Conservation (phyloP, 2,113 vertebrate species). For the Cichladusa arquata region DNA sequence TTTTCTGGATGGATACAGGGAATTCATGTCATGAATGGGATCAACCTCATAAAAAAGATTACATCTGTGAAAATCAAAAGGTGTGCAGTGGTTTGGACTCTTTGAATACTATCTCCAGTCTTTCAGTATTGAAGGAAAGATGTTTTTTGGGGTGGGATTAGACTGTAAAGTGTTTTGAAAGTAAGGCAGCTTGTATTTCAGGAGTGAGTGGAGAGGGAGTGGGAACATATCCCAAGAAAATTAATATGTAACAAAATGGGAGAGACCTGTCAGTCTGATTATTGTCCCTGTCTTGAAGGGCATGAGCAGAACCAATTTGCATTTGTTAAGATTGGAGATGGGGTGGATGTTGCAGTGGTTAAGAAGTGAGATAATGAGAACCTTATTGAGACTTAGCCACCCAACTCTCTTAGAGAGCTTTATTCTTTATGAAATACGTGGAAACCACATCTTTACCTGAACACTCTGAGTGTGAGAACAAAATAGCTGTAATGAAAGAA, state of each 20-base stretch:
- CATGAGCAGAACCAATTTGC: not conserved
- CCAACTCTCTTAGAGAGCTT: not conserved
- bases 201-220: not conserved
- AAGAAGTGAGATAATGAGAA: not conserved
- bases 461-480: not conserved
- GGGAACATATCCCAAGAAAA: not conserved
- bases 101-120: not conserved
- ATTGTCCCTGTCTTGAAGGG: not conserved
- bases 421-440: not conserved
- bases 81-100: not conserved
- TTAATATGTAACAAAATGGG: not conserved
- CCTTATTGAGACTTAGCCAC: not conserved
- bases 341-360: rapidly evolving
- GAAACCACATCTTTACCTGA: not conserved
- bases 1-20: not conserved
- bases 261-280: not conserved
- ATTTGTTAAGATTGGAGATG: not conserved
- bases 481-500: not conserved
- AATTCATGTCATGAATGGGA: not conserved
- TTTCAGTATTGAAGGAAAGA: not conserved
- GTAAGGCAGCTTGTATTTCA: not conserved
- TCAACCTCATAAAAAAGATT: not conserved
- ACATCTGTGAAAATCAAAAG: not conserved
- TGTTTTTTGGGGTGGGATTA: not conserved
- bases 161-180: not conserved